Base-by-base conservation (phyloP, 2,113 vertebrate species). In the Prionailurus bengalensis region DNA sequence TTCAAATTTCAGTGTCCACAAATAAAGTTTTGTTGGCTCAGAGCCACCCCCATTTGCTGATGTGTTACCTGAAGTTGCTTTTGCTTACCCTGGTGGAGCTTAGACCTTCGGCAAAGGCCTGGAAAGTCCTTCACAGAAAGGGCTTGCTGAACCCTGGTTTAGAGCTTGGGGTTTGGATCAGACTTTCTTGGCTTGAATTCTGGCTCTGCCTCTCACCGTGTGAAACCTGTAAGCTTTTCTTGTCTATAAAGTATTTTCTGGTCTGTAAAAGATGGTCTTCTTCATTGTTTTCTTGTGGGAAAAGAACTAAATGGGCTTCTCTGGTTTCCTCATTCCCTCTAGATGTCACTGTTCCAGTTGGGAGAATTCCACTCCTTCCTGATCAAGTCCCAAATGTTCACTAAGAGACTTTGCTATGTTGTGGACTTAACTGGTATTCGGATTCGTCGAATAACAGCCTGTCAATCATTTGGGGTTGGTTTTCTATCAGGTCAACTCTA, bases 181-280 rank as follows among this genome's bases (percentile, higher is more conserved):
- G 23, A 51, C 5, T 29, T 92, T 48, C 68, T 42, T 88, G 23
- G 31, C 66, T 83, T 94, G 80, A 93, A 61, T 95, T 93, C 74
- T 83, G 63, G 61, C 21, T 89, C 36, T 94, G 74, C 21, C 66
- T 45, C 23, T 70, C 53, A 33, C 0, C 14, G 17, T 33, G 63
- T 61, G 4, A 96, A 94, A 68, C 19, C 4, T 85, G 12, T 25
- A 7, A 29, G 21, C 63, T 89, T 79, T 55, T 76, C 48, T 95
- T 61, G 0, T 61, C 5, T 91, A 16, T 83, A 45, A 83, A 63
- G 4, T 51, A 42, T 84, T 73, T 73, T 53, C 16, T 83, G 19
- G 21, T 61, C 66, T 94, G 25, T 80, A 74, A 85, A 66, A 65
- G 13, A 11, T 39, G 14, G 23, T 51, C n/a, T 39, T 12, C 17